A percentile compares a stretch with the other conserved stretches of the same genome.
Evolutionary conservation across 2,797 vertebrate species (phyloP).

Genomic region (Urophycis tenuis): DNA sequence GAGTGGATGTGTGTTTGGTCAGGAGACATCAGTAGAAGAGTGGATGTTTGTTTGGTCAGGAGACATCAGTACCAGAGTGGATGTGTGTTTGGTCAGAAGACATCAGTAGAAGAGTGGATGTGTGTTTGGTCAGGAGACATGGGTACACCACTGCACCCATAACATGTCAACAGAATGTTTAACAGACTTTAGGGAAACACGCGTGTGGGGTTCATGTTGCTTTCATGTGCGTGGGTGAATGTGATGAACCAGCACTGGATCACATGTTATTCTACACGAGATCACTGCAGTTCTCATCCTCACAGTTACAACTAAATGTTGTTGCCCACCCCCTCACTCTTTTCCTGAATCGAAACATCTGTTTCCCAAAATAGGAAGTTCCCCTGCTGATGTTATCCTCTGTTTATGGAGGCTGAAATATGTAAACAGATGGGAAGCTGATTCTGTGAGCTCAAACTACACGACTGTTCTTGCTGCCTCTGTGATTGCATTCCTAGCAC

Average conservation of each 20-base stretch:
- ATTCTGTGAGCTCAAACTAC: constrained; percentile 21
- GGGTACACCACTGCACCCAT: too few species aligned
- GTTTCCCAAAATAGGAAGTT: constrained; percentile 63
- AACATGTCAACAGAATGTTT: too few species aligned
- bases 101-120: background rate
- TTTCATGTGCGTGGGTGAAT: background rate
- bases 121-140: background rate
- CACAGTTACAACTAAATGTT: constrained; percentile 9
- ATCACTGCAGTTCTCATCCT: background rate
- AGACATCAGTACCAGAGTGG: background rate
- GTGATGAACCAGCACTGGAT: background rate
- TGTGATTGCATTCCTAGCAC: constrained; percentile 17
- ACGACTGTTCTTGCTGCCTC: background rate
- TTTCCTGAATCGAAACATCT: constrained; percentile 54
- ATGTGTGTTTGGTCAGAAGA: background rate
- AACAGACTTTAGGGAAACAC: background rate
- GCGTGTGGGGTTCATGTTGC: background rate
- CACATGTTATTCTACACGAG: background rate
- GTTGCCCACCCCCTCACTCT: constrained; percentile 10
- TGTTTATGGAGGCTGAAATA: constrained; percentile 46
- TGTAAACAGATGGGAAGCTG: constrained; percentile 56
- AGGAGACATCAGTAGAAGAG: too few species aligned
- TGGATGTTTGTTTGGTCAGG: background rate
- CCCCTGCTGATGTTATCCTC: constrained; percentile 39
- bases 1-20: background rate